phyloP scores from a whole-genome alignment of 2,888 invertebrate genomes.

The Protonemura montana region DNA sequence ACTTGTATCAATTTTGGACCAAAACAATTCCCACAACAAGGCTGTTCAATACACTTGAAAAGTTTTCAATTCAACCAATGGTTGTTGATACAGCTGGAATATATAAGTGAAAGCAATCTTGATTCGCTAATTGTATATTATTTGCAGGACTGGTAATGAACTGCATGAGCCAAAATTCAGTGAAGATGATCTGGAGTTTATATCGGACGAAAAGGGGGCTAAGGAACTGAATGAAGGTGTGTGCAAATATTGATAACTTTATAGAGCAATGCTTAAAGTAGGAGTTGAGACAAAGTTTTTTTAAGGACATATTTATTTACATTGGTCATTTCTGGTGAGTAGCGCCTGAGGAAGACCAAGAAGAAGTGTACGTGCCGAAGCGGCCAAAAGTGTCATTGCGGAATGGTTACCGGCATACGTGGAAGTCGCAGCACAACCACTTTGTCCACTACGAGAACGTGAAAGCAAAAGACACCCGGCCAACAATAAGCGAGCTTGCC shows the following conservation, averaged over 20 bases:
- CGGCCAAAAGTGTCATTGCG: constrained; percentile 63
- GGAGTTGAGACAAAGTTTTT: too few relatives aligned
- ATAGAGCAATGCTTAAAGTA: background rate
- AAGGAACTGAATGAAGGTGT: constrained; percentile 59
- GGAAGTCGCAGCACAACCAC: constrained; percentile 79
- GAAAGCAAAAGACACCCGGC: constrained; percentile 85
- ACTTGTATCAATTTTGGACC: too few relatives aligned
- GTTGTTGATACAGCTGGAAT: background rate
- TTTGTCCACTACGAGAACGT: constrained; percentile 82
- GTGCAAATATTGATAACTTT: background rate
- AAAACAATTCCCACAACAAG: too few relatives aligned
- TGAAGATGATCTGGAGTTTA: constrained; percentile 69
- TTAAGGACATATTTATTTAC: background rate
- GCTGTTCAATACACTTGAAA: too few relatives aligned
- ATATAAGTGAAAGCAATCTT: too few relatives aligned
- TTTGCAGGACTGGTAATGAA: constrained; percentile 63
- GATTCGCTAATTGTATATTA: background rate
- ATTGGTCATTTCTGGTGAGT: too few relatives aligned
- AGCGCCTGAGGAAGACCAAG: constrained; percentile 39
- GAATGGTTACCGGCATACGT: constrained; percentile 71
- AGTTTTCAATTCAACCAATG: too few relatives aligned
- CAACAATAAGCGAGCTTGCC: constrained; percentile 87
- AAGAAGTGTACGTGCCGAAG: constrained; percentile 49
- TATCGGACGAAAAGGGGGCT: constrained; percentile 64
- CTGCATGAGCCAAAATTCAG: constrained; percentile 61